phyloP scores from a whole-genome alignment of 2,113 vertebrate genomes.

The Nipponia nippon region DNA sequence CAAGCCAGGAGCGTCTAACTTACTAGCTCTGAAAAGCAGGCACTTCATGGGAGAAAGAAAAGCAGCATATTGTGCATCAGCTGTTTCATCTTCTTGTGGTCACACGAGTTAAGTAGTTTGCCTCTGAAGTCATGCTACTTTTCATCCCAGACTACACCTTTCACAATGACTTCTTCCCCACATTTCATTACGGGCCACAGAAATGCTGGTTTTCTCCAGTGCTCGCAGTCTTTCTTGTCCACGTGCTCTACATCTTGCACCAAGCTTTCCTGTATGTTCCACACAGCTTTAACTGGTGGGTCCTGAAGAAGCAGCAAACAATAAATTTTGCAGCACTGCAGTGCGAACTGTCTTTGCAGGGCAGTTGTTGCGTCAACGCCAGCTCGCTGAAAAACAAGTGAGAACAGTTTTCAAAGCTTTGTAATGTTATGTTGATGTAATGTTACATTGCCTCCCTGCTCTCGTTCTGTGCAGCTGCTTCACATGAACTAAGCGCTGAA shows the following conservation, averaged over 20 bases:
- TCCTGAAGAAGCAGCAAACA: slow-evolving; percentile 33
- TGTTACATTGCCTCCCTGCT: not conserved
- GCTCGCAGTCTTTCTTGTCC: rapidly evolving
- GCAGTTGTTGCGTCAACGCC: rapidly evolving
- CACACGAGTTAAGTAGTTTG: not conserved
- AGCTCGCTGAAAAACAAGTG: not conserved
- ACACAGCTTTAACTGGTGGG: not conserved
- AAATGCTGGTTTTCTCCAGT: rapidly evolving
- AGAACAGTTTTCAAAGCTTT: not conserved
- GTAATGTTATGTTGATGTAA: not conserved
- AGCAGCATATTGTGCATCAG: not conserved
- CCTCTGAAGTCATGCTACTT: not conserved
- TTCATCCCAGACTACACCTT: not conserved
- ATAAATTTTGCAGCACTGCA: not conserved
- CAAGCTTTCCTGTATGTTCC: rapidly evolving
- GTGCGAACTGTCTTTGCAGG: rapidly evolving
- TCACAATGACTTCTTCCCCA: not conserved
- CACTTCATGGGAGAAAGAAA: not conserved
- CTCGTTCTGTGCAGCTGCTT: not conserved
- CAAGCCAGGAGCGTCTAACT: not conserved
- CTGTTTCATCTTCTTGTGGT: not conserved
- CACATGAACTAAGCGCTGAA: not conserved
- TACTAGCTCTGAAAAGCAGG: not conserved
- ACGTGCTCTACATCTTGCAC: rapidly evolving
- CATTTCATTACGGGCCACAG: not conserved